Base-by-base conservation (phyloP, 2,797 vertebrate genomes). In the Clarias pachynema region DNA sequence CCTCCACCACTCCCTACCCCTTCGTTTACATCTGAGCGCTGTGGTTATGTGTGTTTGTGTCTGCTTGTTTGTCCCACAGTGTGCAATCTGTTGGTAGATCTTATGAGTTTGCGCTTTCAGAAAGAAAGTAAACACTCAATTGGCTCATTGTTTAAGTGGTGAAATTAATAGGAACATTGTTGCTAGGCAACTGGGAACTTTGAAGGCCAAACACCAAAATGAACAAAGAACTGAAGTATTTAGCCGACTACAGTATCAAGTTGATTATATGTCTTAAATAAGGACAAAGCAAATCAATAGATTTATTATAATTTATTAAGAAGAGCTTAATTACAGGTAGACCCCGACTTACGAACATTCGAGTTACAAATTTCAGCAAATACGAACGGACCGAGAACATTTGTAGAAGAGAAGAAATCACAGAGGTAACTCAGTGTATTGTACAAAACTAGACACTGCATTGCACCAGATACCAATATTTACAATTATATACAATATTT, bases 1-100 rank as follows among this genome's bases (percentile, higher is more conserved):
- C 94, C 93, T 94, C 92, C 94, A 86, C 89, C 92, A 89, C 37
- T 81, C 86, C 86, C 31, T 81, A 86, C 80, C 85, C 85, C 92
- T 91, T 89, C 80, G 81, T 84, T 75, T 66, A 60, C 9, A 85
- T 69, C 53, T 63, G 60, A 82, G 77, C 49, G 26, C 79, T 72
- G 72, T 63, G 37, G 49, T 53, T 22, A 66, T 62, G 8, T 68
- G 72, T 75, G 44, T 83, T 68, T 85, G 22, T 63, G 60, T 75
- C 18, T 59, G 73, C 31, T 1, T 31, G 15, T 57, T 26, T 57
- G 73, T 77, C 63, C 26, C 59, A 63, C 15, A 37, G 40, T 70
- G 83, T 29, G 24, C 87, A 62, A 65, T 80, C n/a, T 80, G 37
- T 49, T 22, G 14, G n/a, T 63, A 29, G 63, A 29, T 34, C 63